Base-by-base conservation (phyloP, 2,113 vertebrate genomes). In the Craseonycteris thonglongyai region DNA sequence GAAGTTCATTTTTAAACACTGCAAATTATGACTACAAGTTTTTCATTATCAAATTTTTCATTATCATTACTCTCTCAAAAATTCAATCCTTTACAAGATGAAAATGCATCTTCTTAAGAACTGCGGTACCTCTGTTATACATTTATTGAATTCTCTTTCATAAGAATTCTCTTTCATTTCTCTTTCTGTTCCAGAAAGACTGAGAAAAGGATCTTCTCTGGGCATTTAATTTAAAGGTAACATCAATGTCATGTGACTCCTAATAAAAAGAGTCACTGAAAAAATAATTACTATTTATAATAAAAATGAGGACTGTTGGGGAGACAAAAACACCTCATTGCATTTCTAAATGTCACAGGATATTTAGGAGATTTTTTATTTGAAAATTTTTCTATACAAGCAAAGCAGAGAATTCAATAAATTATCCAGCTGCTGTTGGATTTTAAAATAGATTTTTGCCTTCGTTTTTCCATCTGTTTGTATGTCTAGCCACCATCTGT, bases 401-500 rank as follows among this genome's bases (percentile, higher is more conserved):
- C 58, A 95, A 95, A 95, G 68, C 18, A 88, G n/a, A 88, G 42
- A 91, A 80, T 88, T 61, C 8, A 38, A 69, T 56, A 38, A 93
- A 88, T 6, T 59, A 87, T 51, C 65, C 54, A 82, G 12, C 45
- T 84, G 38, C 63, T 76, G 81, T 28, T 33, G n/a, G 9, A 49
- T 81, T 96, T 75, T 54, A 78, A 96, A 94, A 68, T 65, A 7
- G 5, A 83, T 54, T 95, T 94, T 59, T 93, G 33, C 38, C 26
- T 90, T 78, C 28, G 21, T 83, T 83, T 83, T 94, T 90, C 51
- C n/a, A 56, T 49, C 79, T 26, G 30, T 87, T 22, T 78, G 2
- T 59, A 75, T 49, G 30, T 45, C 33, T 83, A 83, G 33, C 26
- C 30, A 68, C 30, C 51, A 92, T 54, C 26, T 88, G 35, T 63